Evolutionary conservation across 2,888 invertebrate species (phyloP), one percentile per base, ranked within the genome.

Genomic region (Megamerina dolium): DNA sequence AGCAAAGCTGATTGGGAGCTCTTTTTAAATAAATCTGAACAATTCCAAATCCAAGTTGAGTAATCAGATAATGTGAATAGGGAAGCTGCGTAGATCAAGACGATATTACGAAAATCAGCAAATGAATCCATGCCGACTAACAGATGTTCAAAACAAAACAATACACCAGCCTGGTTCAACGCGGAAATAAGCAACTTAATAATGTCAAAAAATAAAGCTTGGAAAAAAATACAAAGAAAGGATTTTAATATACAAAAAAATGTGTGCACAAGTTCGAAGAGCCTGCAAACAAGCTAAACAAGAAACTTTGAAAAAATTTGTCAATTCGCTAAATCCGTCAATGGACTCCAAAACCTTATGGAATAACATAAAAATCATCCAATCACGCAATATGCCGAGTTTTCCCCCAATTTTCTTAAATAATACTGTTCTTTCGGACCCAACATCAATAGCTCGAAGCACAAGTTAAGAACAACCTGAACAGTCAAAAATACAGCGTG

Each of bases 61-160:
- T 12, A 27, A 18, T 36, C 43, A 14, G 16, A 16, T 2, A 43
- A 37, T 17, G 4, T 41, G 10, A 46, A 43, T 8, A 26, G n/a
- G 32, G 34, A 43, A 20, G 36, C 41, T 2, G 34, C 41, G 2
- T 29, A 44, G 13, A 35, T 47, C 1, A 47, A 38, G 34, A 37
- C 36, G 10, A 26, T 48, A 12, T 10, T 47, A 2, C 23, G 48
- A 18, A 39, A 39, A 9, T 10, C 35, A 4, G 44, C 47, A 12
- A 48, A 48, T 32, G 41, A 48, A 36, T 35, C 41, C 2, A 48
- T 48, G n/a, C 36, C 40, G 8, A 16, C 23, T 5, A 43, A 29
- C 19, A 10, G 17, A 2, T 18, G 29, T 6, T 23, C 32, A 1
- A 27, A 30, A 4, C 18, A 17, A 19, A 41, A 13, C 5, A 14